These are phyloP conservation scores for Hyaena hyaena DNA, from an alignment of 2,113 vertebrate genomes.

Conservation along the genomic window DNA sequence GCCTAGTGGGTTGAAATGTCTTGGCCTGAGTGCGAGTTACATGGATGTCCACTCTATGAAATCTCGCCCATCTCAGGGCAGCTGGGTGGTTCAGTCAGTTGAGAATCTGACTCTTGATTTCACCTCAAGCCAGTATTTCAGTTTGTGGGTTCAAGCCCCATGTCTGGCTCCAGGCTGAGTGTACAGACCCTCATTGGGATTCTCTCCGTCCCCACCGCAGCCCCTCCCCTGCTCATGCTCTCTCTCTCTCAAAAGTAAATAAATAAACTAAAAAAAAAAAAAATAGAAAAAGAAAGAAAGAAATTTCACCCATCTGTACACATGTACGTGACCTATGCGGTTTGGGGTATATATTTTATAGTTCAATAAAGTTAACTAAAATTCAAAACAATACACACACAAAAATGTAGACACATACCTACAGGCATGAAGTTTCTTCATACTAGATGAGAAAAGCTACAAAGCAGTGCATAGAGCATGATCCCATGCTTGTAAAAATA, in stretches of 20 bases:
- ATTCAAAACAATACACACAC: neutral
- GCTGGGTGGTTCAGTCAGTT: no score
- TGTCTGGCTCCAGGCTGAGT: no score
- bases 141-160: no score
- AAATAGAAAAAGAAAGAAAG: no score
- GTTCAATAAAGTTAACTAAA: neutral
- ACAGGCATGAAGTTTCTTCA: neutral
- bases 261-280: no score
- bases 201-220: no score
- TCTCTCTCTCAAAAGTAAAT: no score
- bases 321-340: neutral
- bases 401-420: neutral
- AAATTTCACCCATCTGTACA: neutral
- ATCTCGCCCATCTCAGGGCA: neutral
- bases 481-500: neutral
- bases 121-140: no score
- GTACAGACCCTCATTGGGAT: no score
- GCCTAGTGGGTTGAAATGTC: fast-evolving
- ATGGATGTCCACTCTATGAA: neutral
- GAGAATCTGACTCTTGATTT: no score
- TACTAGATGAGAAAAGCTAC: neutral
- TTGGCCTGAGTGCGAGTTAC: neutral
- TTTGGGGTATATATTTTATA: neutral
- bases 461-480: fast-evolving
- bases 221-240: no score